These are phyloP conservation scores for Sipha maydis DNA, from an alignment of 2,888 invertebrate genomes.

Conservation along the genomic window DNA sequence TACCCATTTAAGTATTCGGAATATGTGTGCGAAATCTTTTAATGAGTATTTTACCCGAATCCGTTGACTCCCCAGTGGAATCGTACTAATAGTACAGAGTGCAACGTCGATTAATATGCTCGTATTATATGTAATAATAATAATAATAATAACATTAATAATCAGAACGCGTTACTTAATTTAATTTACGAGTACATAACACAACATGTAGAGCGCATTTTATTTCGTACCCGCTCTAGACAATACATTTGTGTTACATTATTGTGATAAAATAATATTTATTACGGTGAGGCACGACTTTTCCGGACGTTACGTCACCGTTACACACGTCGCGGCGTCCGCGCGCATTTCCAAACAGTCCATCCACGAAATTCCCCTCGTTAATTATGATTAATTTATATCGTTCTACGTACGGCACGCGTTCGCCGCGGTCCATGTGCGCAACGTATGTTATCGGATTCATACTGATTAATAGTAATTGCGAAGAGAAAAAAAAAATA, in stretches of 20 bases:
- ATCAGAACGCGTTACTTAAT: not conserved
- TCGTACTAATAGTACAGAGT: too few relatives aligned
- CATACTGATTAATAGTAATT: not conserved
- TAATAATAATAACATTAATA: too few relatives aligned
- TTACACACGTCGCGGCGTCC: not conserved
- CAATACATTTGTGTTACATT: not conserved
- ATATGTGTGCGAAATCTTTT: too few relatives aligned
- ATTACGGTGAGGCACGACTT: not conserved
- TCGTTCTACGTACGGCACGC: slow-evolving; percentile 22
- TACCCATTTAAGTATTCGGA: too few relatives aligned
- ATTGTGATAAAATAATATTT: not conserved
- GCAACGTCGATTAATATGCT: too few relatives aligned
- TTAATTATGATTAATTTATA: slow-evolving; percentile 31
- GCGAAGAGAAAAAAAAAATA: not conserved
- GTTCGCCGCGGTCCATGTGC: not conserved
- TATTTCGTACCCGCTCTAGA: not conserved
- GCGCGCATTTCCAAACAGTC: slow-evolving; percentile 14
- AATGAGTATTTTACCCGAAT: too few relatives aligned
- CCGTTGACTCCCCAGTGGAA: too few relatives aligned
- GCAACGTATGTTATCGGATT: slow-evolving; percentile 18
- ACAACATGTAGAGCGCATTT: too few relatives aligned
- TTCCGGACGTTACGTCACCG: not conserved
- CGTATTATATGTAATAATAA: too few relatives aligned
- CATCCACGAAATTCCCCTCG: not conserved
- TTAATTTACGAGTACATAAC: not conserved